These are phyloP conservation scores for Myotis vivesi DNA, from an alignment of 2,797 vertebrate species.

Conservation along the genomic window DNA sequence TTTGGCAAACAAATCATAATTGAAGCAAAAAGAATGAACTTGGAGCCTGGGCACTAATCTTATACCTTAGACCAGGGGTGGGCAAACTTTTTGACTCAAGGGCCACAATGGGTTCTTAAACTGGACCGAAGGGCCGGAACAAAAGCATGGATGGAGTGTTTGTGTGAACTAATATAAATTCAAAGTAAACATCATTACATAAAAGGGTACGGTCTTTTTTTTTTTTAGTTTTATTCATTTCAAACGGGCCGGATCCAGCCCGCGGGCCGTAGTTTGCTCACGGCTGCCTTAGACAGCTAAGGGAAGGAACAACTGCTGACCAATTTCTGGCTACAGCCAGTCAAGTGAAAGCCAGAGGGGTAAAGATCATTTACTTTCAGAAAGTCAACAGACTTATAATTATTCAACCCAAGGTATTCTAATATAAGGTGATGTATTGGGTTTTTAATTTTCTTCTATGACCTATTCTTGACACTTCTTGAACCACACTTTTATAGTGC, in stretches of 20 bases:
- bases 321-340: neutral
- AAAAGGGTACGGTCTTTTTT: too few species aligned
- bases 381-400: neutral
- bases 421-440: neutral
- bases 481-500: neutral
- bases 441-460: conserved; percentile 26
- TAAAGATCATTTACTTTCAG: conserved; percentile 12
- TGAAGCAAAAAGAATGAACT: conserved; percentile 15
- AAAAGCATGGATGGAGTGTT: too few species aligned
- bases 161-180: too few species aligned
- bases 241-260: too few species aligned
- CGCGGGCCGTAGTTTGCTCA: too few species aligned
- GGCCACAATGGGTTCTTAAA: too few species aligned
- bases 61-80: neutral
- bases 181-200: too few species aligned
- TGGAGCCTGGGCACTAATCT: neutral
- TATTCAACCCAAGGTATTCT: neutral
- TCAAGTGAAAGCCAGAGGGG: neutral
- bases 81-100: too few species aligned
- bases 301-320: conserved; percentile 8
- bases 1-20: conserved; percentile 12
- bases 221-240: too few species aligned
- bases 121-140: too few species aligned
- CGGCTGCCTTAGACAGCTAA: neutral
- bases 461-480: neutral